Evolutionary conservation across 2,888 invertebrate species (phyloP), one percentile per base, ranked within the genome.

Genomic region (Mythimna loreyi): DNA sequence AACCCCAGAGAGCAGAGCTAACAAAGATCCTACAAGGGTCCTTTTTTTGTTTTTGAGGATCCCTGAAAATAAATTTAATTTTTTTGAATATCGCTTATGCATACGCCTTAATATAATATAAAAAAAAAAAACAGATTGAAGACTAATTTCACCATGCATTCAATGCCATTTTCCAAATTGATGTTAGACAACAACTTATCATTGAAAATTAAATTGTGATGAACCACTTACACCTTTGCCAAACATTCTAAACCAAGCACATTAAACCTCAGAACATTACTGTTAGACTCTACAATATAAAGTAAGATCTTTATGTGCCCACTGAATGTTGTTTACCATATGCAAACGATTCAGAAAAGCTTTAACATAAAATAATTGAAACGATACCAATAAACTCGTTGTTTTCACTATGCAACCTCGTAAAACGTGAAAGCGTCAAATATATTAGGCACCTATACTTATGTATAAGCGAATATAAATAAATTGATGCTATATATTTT

Each of bases 371-470:
- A 76, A 49, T 76, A 62, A 62, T 62, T 66, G 55, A 63, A 59
- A 25, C 43, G 28, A 33, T 60, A 19, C 25, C 77, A 71, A 77
- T 76, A 77, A 76, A 77, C 40, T 52, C 25, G 58, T 70, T 75
- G 65, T 52, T 77, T 65, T 66, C 76, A 75, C 75, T 43, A 75
- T 61, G 57, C 25, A 16, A 25, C 52, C 25, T 70, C 61, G 61
- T 76, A 59, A 76, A 71, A 62, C 50, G 53, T 66, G 64, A 58
- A 72, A 66, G 77, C 66, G 66, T 71, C 71, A 62, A 76, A 76
- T 76, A 76, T 71, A 61, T 70, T 53, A 76, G 36, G 16, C n/a
- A n/a, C n/a, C n/a, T 60, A 25, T 60, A 13, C 19, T 28, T 28
- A n/a, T 28, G 4, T 28, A 2, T 7, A 43, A 19, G 8, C 63